Evolutionary conservation across 2,797 vertebrate genomes (phyloP).

Genomic region (Danio choprae): DNA sequence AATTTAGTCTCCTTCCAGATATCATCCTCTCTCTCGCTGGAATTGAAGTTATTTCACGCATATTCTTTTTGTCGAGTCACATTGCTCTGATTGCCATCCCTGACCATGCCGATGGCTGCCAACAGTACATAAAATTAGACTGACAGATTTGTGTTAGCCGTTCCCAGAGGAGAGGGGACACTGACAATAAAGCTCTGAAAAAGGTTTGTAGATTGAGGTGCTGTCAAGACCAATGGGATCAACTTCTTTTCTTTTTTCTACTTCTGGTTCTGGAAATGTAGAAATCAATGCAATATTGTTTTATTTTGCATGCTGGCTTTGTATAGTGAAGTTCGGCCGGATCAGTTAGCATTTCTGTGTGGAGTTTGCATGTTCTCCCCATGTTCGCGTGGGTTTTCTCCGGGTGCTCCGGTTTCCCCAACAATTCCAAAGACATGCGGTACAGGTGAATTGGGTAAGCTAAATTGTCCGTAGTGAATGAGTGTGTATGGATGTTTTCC

Average conservation of each 20-base stretch:
- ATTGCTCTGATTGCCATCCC: conserved; percentile 35
- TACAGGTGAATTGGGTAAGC: too few relatives aligned
- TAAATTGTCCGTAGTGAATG: too few relatives aligned
- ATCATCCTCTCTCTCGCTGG: neutral
- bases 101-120: conserved; percentile 55
- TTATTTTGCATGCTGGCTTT: neutral
- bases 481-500: too few relatives aligned
- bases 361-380: too few relatives aligned
- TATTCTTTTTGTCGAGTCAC: conserved; percentile 40
- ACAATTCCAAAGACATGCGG: too few relatives aligned
- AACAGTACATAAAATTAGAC: conserved; percentile 56
- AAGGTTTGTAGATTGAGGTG: conserved; percentile 9
- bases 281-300: too few relatives aligned
- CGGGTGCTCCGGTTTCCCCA: too few relatives aligned
- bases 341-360: too few relatives aligned
- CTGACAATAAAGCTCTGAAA: conserved; percentile 39
- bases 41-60: conserved; percentile 16
- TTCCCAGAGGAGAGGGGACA: conserved; percentile 54
- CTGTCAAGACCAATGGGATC: conserved; percentile 21
- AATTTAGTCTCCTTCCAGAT: conserved; percentile 16
- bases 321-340: too few relatives aligned
- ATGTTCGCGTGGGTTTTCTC: too few relatives aligned
- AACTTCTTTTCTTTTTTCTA: neutral
- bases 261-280: too few relatives aligned
- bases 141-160: conserved; percentile 67